Conservation (phyloP, 2,888 invertebrate genomes). For the Drosophila phalerata region DNA sequence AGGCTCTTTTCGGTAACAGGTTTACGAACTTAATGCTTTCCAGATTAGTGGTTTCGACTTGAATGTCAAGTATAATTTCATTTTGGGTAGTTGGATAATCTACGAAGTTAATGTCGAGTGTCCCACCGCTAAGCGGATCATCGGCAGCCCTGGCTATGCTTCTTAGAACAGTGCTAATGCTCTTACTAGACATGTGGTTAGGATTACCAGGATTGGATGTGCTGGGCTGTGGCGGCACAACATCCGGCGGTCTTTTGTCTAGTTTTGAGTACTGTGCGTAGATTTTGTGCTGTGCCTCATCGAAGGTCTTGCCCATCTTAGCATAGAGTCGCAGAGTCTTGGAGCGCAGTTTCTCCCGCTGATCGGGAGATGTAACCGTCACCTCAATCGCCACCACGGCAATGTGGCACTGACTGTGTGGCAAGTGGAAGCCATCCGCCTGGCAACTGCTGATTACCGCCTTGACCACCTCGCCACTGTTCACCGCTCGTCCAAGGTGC, state of each 20-base stretch:
- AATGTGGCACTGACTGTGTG: conserved; percentile 52
- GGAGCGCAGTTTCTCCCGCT: conserved; percentile 38
- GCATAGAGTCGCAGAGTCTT: conserved; percentile 42
- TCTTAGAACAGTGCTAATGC: conserved; percentile 30
- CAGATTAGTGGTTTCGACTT: conserved; percentile 24
- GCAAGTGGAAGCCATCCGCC: conserved; percentile 60
- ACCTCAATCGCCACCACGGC: conserved; percentile 59
- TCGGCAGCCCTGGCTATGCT: conserved; percentile 39
- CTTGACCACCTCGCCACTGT: conserved; percentile 41
- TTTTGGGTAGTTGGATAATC: not conserved
- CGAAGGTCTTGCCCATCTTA: conserved; percentile 46
- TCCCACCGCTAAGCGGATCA: conserved; percentile 56
- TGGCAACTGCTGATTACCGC: conserved; percentile 68
- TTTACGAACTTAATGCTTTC: conserved; percentile 10
- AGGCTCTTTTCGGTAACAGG: not conserved
- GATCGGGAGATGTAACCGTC: conserved; percentile 15
- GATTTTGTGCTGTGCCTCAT: conserved; percentile 35
- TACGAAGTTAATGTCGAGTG: conserved; percentile 33
- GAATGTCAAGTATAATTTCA: conserved; percentile 12
- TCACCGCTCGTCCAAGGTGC: not conserved
- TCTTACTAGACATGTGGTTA: not conserved
- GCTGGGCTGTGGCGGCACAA: conserved; percentile 11
- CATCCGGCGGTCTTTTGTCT: not conserved
- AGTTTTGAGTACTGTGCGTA: conserved; percentile 49
- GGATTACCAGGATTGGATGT: not conserved